Evolutionary conservation across 2,797 vertebrate species (phyloP), one percentile per base, ranked within the genome.

Genomic region (Sylvilagus floridanus): DNA sequence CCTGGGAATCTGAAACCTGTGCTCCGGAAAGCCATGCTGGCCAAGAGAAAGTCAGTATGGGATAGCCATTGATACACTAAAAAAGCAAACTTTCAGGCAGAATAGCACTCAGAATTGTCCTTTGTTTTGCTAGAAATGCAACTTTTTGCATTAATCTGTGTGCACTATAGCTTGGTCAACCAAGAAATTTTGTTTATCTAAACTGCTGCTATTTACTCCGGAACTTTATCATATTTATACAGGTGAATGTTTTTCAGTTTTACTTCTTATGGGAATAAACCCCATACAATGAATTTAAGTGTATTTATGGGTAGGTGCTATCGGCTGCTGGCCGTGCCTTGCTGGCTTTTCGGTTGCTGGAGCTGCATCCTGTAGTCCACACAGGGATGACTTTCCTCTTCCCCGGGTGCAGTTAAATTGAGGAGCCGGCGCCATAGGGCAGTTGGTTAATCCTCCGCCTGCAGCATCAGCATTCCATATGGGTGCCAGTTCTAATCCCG

Each of bases 221-320:
- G 68, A 83, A 54, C 42, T 77, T 88, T 54, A 93, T 83, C 90
- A 72, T 96, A 35, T 35, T 35, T 35, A 83, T 76, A 88, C 90
- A 96, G 85, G 91, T 96, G 90, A 94, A 62, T 87, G 72, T 47
- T 69, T 93, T 88, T 73, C 81, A 73, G 71, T 66, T 75, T 88
- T 91, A 75, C 47, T 76, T 84, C 52, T 62, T 91, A 91, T 68
- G 63, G 28, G 84, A 62, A n/a, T 76, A 88, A 75, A 62, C 30
- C 63, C 47, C 71, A 83, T 93, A 96, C 96, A 95, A 95, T 65
- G 35, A 96, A 93, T 79, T 84, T 69, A 63, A n/a, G 82, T 71
- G 50, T 79, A 50, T 26, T 30, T 5, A n/a, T 76, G 37, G 66
- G 52, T 26, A 50, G 57, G 28, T 78, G 19, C 72, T 83, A 63